Evolutionary conservation across 2,797 vertebrate genomes (phyloP), one percentile per base, ranked within the genome.

Genomic region (Scomberomorus guttatus): DNA sequence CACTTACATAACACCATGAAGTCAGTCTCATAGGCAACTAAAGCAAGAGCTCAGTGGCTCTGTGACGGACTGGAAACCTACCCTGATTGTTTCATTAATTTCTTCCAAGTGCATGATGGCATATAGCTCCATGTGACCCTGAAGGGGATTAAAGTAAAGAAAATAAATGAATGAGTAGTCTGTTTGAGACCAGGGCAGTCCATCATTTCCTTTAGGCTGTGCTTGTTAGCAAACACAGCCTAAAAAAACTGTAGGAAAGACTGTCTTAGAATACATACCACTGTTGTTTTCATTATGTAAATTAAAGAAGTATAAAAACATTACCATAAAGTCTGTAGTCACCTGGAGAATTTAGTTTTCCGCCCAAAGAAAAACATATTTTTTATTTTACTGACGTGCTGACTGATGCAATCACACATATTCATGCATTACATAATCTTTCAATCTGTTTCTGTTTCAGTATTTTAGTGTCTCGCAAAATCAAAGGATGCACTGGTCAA

Each of bases 401-500:
- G 55, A 32, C 27, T 17, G 11, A 20, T 64, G 17, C 9, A 3
- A 51, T 60, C 55, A 20, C 9, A 39, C 61, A 55, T 12, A 29
- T n/a, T 2, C 6, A 34, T 32, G 15, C 4, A 18, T 48, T 18
- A 12, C 5, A 29, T 58, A 48, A 70, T 27, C 5, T 72, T 11
- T 46, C 4, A 32, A 20, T 71, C 34, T 74, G 4, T 70, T 75
- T 87, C 44, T 73, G 9, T 91, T 79, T 79, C 62, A 77, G 64
- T 64, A 37, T 69, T 60, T 63, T 48, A 54, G 69, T 39, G 42
- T 79, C 72, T 44, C 44, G 20, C 39, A 72, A 25, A 48, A 59
- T 70, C 37, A 32, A 69, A 92, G 32, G 84, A 94, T 94, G 93
- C 77, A 92, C 61, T 94, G 93, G 93, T 93, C 93, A 50, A 90